Conservation (phyloP, 2,888 invertebrate species). For the Eueremaeus valkanovi region DNA sequence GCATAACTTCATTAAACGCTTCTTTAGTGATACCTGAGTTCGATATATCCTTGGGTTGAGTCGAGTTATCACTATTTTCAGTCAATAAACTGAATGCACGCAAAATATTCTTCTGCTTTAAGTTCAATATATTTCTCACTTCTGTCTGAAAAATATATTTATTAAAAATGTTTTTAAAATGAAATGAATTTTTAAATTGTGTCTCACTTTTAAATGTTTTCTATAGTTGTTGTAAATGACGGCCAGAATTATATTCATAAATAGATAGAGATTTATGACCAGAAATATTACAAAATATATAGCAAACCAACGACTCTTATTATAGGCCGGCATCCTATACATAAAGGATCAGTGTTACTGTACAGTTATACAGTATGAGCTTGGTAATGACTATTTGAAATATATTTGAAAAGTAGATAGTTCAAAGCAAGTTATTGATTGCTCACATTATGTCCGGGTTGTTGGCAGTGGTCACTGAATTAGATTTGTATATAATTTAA, state of each 20-base stretch:
- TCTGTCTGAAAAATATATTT: constrained; percentile 44
- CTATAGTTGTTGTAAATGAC: constrained; percentile 56
- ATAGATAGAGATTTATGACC: constrained; percentile 55
- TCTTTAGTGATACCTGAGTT: constrained; percentile 49
- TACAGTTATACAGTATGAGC: no score
- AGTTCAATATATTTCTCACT: constrained; percentile 49
- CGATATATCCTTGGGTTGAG: not conserved
- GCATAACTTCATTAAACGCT: constrained; percentile 52
- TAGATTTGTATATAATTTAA: not conserved
- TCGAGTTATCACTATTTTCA: constrained; percentile 32
- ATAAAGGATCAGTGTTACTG: not conserved
- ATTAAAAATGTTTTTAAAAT: not conserved
- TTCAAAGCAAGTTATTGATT: not conserved
- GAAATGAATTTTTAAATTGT: not conserved
- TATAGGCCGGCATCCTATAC: constrained; percentile 56
- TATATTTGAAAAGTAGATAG: not conserved
- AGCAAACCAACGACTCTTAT: constrained; percentile 52
- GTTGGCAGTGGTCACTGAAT: constrained; percentile 54
- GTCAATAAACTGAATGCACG: constrained; percentile 53
- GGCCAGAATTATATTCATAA: constrained; percentile 56
- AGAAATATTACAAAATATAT: constrained; percentile 55
- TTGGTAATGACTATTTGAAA: no score
- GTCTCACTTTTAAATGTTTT: constrained; percentile 53
- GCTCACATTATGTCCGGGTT: constrained; percentile 56
- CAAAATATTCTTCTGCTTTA: constrained; percentile 52